Evolutionary conservation across 1,140 invertebrate genomes (phyloP).

Genomic region (Melanaphis sacchari): DNA sequence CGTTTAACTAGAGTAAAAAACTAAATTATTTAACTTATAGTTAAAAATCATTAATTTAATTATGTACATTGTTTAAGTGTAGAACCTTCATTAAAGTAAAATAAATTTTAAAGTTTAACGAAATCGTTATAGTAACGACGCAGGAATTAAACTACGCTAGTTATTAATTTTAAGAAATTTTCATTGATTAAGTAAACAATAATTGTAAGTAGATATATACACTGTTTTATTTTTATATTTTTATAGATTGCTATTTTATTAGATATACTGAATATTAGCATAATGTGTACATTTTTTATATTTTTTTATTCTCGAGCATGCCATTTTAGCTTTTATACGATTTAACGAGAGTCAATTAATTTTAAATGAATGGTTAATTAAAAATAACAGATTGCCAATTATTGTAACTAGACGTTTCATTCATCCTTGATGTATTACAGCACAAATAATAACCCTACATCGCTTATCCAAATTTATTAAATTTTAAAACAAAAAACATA

Average conservation of each 20-base stretch:
- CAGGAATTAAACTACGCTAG: not conserved
- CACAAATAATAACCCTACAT: not conserved
- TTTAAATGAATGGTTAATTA: not conserved
- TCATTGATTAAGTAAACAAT: not conserved
- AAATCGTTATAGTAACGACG: not conserved
- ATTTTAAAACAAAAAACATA: not conserved
- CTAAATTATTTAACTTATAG: not conserved
- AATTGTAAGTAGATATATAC: not conserved
- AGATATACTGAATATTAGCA: not conserved
- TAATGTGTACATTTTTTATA: not conserved
- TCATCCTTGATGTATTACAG: not conserved
- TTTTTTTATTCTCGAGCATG: not conserved
- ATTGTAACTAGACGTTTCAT: not conserved
- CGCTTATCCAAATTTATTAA: not conserved
- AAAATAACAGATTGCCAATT: not conserved
- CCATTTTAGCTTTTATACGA: not conserved
- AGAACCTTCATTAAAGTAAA: not conserved
- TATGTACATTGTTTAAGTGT: too few relatives aligned
- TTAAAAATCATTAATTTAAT: too few relatives aligned
- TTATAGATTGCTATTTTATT: not conserved
- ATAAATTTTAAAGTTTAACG: not conserved
- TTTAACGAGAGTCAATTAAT: not conserved
- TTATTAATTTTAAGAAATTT: not conserved
- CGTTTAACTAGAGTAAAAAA: not conserved
- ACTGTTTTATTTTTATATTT: not conserved